Percentiles rank a stretch among this genome's conserved stretches.
Evolutionary conservation across 1,140 invertebrate genomes (phyloP).

Genomic region (Polypedilum pembai): DNA sequence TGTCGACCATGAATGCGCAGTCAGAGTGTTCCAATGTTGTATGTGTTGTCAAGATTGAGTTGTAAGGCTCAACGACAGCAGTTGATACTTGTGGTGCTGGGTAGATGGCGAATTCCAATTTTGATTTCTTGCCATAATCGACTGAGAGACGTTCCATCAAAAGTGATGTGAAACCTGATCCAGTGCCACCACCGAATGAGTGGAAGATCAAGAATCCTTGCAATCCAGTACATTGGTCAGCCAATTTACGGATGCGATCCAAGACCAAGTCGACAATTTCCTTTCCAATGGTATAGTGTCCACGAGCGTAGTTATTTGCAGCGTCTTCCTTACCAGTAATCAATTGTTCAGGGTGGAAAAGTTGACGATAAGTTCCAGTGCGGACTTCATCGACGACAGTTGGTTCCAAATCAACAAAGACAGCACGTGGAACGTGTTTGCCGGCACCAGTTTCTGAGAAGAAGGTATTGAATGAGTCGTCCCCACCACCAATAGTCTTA

Average conservation of each 20-base stretch:
- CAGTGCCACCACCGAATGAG: slow-evolving; percentile 76
- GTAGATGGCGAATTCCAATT: slow-evolving; percentile 77
- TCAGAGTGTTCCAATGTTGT: slow-evolving; percentile 68
- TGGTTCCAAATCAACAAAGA: slow-evolving; percentile 81
- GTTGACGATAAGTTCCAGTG: slow-evolving; percentile 72
- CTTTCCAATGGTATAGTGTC: slow-evolving; percentile 70
- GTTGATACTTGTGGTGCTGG: slow-evolving; percentile 67
- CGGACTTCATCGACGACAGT: slow-evolving; percentile 82
- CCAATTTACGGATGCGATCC: slow-evolving; percentile 58
- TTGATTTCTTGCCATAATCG: slow-evolving; percentile 85
- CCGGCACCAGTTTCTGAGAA: slow-evolving; percentile 56
- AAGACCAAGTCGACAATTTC: slow-evolving; percentile 61
- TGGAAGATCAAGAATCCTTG: slow-evolving; percentile 81
- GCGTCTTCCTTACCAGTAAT: slow-evolving; percentile 65
- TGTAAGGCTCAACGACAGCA: slow-evolving; percentile 77
- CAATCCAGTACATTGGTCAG: slow-evolving; percentile 65
- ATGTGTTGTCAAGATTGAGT: slow-evolving; percentile 65
- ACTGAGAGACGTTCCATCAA: slow-evolving; percentile 81
- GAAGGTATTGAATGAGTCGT: slow-evolving; percentile 51
- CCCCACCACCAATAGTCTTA: slow-evolving; percentile 38
- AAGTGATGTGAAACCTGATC: slow-evolving; percentile 73
- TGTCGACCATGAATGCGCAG: slow-evolving; percentile 72
- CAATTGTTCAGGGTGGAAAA: slow-evolving; percentile 62
- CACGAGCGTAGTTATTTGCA: slow-evolving; percentile 68
- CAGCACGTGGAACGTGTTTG: slow-evolving; percentile 71